Conservation (phyloP, 64 coral and sea anemone species). For the Montipora cactus region DNA sequence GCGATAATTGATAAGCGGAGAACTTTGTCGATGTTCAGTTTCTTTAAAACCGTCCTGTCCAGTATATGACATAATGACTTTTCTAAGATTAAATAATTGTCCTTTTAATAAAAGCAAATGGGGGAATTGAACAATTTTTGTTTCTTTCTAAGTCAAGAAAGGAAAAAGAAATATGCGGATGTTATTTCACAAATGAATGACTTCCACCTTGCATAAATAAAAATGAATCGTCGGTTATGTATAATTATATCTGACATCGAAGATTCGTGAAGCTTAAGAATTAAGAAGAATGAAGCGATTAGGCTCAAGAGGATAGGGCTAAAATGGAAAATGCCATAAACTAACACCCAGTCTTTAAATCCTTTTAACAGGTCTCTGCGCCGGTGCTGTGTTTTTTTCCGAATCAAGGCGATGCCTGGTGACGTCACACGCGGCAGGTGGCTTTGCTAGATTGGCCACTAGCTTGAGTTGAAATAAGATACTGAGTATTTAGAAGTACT, state of each 20-base stretch:
- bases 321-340: not conserved
- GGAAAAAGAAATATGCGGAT: not conserved
- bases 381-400: not conserved
- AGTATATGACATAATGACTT: not conserved
- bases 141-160: not conserved
- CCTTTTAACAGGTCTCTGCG: too few relatives aligned
- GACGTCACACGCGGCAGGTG: constrained; percentile 57
- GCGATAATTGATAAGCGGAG: not conserved
- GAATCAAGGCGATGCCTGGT: constrained; percentile 20
- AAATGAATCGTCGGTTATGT: not conserved
- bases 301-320: not conserved
- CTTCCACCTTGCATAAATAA: constrained; percentile 7
- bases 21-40: not conserved
- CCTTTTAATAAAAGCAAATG: not conserved
- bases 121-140: not conserved
- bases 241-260: not conserved
- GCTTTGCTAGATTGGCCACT: constrained; percentile 40
- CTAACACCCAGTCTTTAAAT: not conserved
- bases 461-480: constrained; percentile 73
- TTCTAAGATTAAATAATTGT: not conserved
- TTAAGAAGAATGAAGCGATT: not conserved
- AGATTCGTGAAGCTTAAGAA: not conserved
- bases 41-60: not conserved
- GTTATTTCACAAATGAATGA: not conserved
- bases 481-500: constrained; percentile 28